Evolutionary conservation across 1,140 invertebrate genomes (phyloP).

Genomic region (Cherax quadricarinatus): DNA sequence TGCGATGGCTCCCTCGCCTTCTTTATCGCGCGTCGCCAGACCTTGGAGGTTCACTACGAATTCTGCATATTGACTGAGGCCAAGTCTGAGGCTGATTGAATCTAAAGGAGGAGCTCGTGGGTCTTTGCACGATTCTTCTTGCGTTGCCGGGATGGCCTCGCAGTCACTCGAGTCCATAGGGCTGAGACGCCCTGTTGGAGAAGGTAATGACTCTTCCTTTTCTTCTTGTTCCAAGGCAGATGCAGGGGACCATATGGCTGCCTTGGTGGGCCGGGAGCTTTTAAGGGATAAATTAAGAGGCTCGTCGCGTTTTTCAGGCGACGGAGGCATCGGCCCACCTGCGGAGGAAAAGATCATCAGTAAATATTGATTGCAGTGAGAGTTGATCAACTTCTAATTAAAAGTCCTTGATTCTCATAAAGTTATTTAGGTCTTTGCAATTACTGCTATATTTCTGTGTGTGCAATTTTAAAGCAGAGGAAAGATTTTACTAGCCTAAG

Average conservation of each 20-base stretch:
- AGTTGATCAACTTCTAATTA: too few relatives aligned
- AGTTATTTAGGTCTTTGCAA: too few relatives aligned
- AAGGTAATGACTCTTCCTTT: conserved; percentile 54
- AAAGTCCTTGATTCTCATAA: too few relatives aligned
- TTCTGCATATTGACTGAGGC: conserved; percentile 61
- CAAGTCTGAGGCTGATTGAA: conserved; percentile 51
- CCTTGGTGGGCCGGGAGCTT: conserved; percentile 63
- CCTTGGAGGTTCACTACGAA: conserved; percentile 58
- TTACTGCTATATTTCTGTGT: too few relatives aligned
- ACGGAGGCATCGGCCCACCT: conserved; percentile 45
- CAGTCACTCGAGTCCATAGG: conserved; percentile 70
- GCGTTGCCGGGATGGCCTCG: conserved; percentile 1
- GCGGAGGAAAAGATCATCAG: not conserved
- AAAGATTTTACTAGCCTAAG: too few relatives aligned
- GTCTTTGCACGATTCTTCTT: conserved; percentile 52
- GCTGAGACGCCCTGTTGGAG: conserved; percentile 61
- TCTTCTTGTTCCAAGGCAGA: conserved; percentile 72
- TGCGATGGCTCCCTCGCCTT: conserved; percentile 4
- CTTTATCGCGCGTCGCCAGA: conserved; percentile 56
- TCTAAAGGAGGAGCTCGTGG: conserved; percentile 41
- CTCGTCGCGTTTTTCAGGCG: conserved; percentile 71
- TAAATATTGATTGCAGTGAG: not conserved
- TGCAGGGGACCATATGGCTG: conserved; percentile 72
- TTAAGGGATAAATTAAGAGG: conserved; percentile 73
- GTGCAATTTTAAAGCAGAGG: too few relatives aligned